Evolutionary conservation across 2,113 vertebrate species (phyloP), one percentile per base, ranked within the genome.

Genomic region (Dascyllus trimaculatus): DNA sequence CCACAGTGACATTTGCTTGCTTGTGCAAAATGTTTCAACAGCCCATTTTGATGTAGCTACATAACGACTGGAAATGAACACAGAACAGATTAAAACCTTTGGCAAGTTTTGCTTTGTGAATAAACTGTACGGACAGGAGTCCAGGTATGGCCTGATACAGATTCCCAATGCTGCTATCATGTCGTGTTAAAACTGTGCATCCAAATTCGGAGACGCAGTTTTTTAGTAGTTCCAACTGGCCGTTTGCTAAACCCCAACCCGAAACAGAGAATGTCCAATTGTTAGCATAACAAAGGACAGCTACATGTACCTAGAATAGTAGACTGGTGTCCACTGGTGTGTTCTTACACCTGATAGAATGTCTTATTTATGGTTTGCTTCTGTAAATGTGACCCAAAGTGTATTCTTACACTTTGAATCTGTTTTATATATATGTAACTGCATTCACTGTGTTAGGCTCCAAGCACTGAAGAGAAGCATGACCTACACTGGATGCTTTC

Each of bases 1-100:
- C 56, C 57, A 78, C 45, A 52, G 46, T 77, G 53, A 80, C 48
- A 57, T 74, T 14, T 67, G 57, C 40, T 69, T 60, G 66, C 10
- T 75, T 5, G 15, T 76, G 77, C 78, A 90, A 86, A 90, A 88
- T 78, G 74, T 85, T 88, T 86, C 67, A 70, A 59, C 26, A 66
- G 72, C 52, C 14, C 32, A 24, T 58, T 68, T 62, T 82, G 45
- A 81, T 84, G 57, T 5, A 29, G 57, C 52, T 62, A 54, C 38
- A 56, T 5, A 40, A 59, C 21, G 65, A 45, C 25, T 49, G 22
- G 24, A 61, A 71, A 75, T 54, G 1, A 59, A 79, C 56, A 71
- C 56, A 59, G 80, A 80, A 72, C 25, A 74, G 77, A 81, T 63
- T 49, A 32, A 83, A 82, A 81, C 56, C 59, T 88, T 88, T 87